phyloP scores from a whole-genome alignment of 2,888 invertebrate species.

The Syritta pipiens region DNA sequence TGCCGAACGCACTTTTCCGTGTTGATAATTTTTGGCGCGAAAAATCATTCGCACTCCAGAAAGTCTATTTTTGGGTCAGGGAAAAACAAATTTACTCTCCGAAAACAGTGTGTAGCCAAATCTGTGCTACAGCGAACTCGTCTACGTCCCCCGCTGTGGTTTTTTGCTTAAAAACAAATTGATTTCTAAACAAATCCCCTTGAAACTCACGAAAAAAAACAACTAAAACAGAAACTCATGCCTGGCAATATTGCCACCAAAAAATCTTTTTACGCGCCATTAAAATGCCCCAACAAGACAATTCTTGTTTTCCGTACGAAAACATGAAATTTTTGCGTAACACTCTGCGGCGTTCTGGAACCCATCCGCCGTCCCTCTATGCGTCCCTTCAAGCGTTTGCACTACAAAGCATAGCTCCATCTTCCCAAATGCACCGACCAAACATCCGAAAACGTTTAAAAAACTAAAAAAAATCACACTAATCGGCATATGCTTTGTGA shows the following conservation, averaged over 20 bases:
- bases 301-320: slow-evolving; percentile 26
- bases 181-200: not conserved
- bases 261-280: slow-evolving; percentile 63
- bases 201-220: not conserved
- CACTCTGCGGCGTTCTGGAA: not conserved
- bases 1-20: no score
- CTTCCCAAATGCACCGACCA: not conserved
- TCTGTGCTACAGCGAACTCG: no score
- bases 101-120: no score
- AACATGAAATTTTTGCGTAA: slow-evolving; percentile 23
- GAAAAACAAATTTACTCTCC: no score
- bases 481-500: slow-evolving; percentile 33
- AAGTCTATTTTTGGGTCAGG: no score
- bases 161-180: no score
- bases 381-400: no score
- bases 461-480: not conserved
- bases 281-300: slow-evolving; percentile 46
- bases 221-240: not conserved
- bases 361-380: no score
- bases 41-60: no score
- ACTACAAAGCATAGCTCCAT: no score
- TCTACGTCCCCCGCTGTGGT: no score
- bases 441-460: slow-evolving; percentile 1
- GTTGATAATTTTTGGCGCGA: no score
- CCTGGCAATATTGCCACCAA: slow-evolving; percentile 28